Evolutionary conservation across 2,888 invertebrate species (phyloP).

Genomic region (Aphodius sticticus): DNA sequence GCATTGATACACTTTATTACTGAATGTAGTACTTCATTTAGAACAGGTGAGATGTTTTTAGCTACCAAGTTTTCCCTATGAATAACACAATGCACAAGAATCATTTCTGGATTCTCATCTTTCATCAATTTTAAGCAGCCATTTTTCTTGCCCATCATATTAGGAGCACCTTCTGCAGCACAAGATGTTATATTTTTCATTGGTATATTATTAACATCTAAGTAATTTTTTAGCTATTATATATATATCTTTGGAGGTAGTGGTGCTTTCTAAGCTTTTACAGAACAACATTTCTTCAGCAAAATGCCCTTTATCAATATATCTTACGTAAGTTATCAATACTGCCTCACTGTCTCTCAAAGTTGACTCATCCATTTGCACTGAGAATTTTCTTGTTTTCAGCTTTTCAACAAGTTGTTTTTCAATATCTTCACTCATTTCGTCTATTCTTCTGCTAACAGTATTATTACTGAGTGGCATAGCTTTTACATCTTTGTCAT

Average conservation of each 20-base stretch:
- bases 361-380: too few species aligned
- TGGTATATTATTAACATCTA: slow-evolving; percentile 36
- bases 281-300: slow-evolving; percentile 41
- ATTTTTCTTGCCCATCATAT: slow-evolving; percentile 36
- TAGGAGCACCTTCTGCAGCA: slow-evolving; percentile 41
- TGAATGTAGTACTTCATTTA: slow-evolving; percentile 38
- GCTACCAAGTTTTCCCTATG: slow-evolving; percentile 37
- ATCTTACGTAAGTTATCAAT: slow-evolving; percentile 16
- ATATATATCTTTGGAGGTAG: slow-evolving; percentile 38
- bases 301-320: slow-evolving; percentile 32
- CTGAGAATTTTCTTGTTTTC: too few species aligned
- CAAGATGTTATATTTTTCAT: slow-evolving; percentile 41
- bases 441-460: too few species aligned
- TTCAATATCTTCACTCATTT: too few species aligned
- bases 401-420: too few species aligned
- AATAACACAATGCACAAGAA: too few species aligned
- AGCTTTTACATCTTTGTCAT: too few species aligned
- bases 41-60: slow-evolving; percentile 40
- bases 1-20: too few species aligned
- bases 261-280: slow-evolving; percentile 40
- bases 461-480: too few species aligned
- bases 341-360: slow-evolving; percentile 9
- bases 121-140: too few species aligned
- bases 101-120: slow-evolving; percentile 30
- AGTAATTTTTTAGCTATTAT: slow-evolving; percentile 33